Evolutionary conservation across 2,888 invertebrate genomes (phyloP).

Genomic region (Harpalus rufipes): DNA sequence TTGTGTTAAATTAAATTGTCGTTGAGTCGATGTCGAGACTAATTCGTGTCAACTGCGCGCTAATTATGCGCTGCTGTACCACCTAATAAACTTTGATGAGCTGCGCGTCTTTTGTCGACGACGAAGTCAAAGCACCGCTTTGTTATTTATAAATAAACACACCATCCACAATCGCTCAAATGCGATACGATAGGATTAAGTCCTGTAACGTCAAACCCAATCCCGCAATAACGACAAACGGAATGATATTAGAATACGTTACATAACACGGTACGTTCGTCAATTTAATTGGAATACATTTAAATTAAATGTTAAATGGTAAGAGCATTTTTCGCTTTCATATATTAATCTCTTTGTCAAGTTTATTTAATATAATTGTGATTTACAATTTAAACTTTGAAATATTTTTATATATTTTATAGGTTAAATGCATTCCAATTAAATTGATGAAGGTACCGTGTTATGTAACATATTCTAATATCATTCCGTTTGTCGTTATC

Average conservation of each 20-base stretch:
- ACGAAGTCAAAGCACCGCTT: not conserved
- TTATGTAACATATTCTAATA: not conserved
- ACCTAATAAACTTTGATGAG: slow-evolving; percentile 51
- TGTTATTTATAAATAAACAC: slow-evolving; percentile 7
- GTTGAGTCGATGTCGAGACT: slow-evolving; percentile 31
- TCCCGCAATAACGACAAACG: not conserved
- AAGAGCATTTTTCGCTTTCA: too few species aligned
- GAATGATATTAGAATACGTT: not conserved
- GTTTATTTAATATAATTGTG: too few species aligned
- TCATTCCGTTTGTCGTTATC: not conserved
- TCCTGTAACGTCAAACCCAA: not conserved
- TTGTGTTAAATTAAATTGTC: slow-evolving; percentile 44
- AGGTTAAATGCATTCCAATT: too few species aligned
- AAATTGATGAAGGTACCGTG: too few species aligned
- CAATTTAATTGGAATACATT: too few species aligned
- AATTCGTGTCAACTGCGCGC: slow-evolving; percentile 47
- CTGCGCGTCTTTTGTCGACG: slow-evolving; percentile 24
- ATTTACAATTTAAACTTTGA: too few species aligned
- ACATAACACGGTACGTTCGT: not conserved
- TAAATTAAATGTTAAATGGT: too few species aligned
- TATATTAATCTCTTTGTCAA: too few species aligned
- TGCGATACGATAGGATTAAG: not conserved
- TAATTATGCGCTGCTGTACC: slow-evolving; percentile 46
- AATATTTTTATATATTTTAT: too few species aligned
- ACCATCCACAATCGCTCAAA: not conserved